Evolutionary conservation across 2,113 vertebrate genomes (phyloP).

Genomic region (Mustela lutreola): DNA sequence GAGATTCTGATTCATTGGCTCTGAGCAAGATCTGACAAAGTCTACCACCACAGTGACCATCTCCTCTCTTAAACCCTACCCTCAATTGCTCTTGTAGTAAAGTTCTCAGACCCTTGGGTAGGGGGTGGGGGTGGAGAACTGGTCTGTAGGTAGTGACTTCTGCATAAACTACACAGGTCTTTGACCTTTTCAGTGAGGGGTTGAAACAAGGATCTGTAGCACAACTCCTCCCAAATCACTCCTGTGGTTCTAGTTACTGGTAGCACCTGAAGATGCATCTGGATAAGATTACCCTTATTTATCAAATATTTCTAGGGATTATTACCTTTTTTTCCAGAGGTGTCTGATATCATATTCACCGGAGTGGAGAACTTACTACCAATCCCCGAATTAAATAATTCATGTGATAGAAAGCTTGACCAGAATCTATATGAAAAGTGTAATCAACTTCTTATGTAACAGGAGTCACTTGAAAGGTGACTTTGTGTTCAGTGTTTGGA

Average conservation of each 20-base stretch:
- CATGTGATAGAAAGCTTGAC: background rate
- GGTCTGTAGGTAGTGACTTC: background rate
- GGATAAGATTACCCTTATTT: background rate
- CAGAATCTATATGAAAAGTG: background rate
- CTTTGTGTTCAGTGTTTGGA: conserved; percentile 25
- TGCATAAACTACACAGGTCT: background rate
- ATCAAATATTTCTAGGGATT: background rate
- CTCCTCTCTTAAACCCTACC: background rate
- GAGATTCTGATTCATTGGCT: background rate
- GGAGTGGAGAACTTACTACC: background rate
- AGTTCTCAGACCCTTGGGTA: background rate
- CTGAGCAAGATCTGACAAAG: background rate
- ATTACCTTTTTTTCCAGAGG: background rate
- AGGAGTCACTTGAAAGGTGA: background rate
- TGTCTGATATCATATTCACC: background rate
- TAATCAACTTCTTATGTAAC: background rate
- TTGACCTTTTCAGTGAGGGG: background rate
- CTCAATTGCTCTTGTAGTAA: background rate
- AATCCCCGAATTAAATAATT: background rate
- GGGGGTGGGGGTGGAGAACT: background rate
- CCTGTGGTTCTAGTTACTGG: background rate
- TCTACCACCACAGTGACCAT: background rate
- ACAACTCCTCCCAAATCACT: background rate
- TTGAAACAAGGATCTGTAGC: background rate
- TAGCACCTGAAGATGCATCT: background rate